Evolutionary conservation across 2,797 vertebrate species (phyloP).

Genomic region (Numenius phaeopus): DNA sequence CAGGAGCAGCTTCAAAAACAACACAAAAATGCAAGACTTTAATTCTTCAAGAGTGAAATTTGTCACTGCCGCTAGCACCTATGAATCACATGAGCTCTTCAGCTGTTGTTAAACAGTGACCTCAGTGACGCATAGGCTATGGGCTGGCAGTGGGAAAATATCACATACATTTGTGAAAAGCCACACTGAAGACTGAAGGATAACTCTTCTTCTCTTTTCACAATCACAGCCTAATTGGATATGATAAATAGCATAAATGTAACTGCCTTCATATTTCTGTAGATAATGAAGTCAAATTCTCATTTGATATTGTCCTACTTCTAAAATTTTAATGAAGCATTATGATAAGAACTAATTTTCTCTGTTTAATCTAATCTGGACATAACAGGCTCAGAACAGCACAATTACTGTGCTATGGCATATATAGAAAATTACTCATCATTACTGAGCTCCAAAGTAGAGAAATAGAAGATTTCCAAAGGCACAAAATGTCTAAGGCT

Average conservation of each 20-base stretch:
- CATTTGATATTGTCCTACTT: slow-evolving; percentile 44
- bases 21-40: not conserved
- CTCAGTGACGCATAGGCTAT: not conserved
- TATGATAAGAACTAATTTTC: slow-evolving; percentile 61
- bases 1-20: not conserved
- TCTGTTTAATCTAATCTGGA: slow-evolving; percentile 63
- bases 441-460: slow-evolving; percentile 19
- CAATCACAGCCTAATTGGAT: slow-evolving; percentile 18
- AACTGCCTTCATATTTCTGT: slow-evolving; percentile 30
- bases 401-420: not conserved
- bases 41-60: not conserved
- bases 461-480: slow-evolving; percentile 23
- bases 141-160: not conserved
- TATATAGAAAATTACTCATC: slow-evolving; percentile 42
- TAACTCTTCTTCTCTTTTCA: not conserved
- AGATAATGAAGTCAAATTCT: slow-evolving; percentile 50
- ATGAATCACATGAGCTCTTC: not conserved
- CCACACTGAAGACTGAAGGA: not conserved
- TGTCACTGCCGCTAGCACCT: not conserved
- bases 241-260: slow-evolving; percentile 34
- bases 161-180: not conserved
- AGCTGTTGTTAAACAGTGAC: not conserved
- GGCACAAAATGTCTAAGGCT: not conserved
- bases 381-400: slow-evolving; percentile 7
- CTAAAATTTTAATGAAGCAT: slow-evolving; percentile 64